These are phyloP conservation scores for Cephalopterus ornatus DNA, from an alignment of 2,113 vertebrate genomes.

Conservation along the genomic window DNA sequence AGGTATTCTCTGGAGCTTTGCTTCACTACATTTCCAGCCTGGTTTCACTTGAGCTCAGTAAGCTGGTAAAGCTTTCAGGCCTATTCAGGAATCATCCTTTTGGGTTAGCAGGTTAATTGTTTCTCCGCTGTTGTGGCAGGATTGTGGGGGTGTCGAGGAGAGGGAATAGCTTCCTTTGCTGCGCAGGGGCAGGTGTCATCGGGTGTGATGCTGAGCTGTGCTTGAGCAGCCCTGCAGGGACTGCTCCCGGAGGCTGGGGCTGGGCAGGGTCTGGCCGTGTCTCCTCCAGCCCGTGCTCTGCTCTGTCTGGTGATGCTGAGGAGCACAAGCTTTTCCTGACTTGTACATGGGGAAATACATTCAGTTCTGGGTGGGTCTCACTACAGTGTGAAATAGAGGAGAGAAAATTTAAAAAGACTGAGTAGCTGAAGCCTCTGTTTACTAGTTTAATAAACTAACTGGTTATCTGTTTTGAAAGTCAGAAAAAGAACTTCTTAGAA, in stretches of 20 bases:
- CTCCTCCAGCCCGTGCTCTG: neutral
- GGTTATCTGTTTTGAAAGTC: neutral
- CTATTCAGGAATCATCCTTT: neutral
- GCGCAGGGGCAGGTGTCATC: neutral
- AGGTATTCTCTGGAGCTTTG: neutral
- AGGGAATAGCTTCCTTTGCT: accelerated
- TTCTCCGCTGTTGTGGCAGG: neutral
- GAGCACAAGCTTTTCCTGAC: neutral
- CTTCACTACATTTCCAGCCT: neutral
- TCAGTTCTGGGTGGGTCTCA: neutral
- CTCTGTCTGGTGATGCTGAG: neutral
- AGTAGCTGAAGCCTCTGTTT: neutral
- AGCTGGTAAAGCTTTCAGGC: neutral
- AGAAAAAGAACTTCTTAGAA: neutral
- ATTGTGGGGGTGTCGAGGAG: accelerated
- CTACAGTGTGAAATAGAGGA: neutral
- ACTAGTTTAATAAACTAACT: neutral
- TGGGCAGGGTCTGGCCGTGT: accelerated
- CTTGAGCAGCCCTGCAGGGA: neutral
- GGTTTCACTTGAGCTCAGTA: neutral
- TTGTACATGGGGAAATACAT: accelerated
- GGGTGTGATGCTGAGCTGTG: accelerated
- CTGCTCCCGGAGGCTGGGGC: accelerated
- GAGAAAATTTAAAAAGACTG: neutral
- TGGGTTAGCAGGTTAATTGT: conserved; percentile 7